A percentile compares a stretch with the other conserved stretches of the same genome.
Conservation (phyloP, 2,113 vertebrate species). For the Thamnophis sirtalis region DNA sequence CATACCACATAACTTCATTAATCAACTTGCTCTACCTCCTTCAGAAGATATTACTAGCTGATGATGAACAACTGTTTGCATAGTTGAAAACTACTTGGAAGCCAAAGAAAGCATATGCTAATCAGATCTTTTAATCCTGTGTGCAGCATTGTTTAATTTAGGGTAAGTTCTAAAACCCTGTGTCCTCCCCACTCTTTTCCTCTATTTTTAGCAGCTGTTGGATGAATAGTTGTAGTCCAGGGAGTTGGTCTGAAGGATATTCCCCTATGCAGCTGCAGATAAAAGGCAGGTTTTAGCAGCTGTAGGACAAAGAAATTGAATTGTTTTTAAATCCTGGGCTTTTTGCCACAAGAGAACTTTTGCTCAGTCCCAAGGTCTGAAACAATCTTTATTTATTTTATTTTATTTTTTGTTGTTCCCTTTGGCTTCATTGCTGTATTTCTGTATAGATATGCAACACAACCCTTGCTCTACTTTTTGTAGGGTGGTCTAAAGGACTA, state of each 20-base stretch:
- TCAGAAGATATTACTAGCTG: background rate
- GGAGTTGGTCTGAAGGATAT: slow-evolving; percentile 52
- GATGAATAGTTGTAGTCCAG: slow-evolving; percentile 45
- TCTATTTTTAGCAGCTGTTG: slow-evolving; percentile 47
- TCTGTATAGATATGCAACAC: slow-evolving; percentile 32
- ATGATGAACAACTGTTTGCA: background rate
- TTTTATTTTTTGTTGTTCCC: slow-evolving; percentile 23
- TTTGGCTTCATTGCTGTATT: slow-evolving; percentile 54
- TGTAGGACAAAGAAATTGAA: slow-evolving; percentile 46
- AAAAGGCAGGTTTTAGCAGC: slow-evolving; percentile 47
- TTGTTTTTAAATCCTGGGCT: slow-evolving; percentile 49
- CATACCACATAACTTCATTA: background rate
- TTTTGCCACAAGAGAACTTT: slow-evolving; percentile 47
- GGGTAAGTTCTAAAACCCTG: slow-evolving; percentile 9
- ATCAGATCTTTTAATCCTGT: slow-evolving; percentile 28
- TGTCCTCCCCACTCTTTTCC: background rate
- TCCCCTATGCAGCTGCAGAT: slow-evolving; percentile 45
- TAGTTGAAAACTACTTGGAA: background rate
- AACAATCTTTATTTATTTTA: slow-evolving; percentile 35
- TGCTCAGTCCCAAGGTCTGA: slow-evolving; percentile 40
- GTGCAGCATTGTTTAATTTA: slow-evolving; percentile 28
- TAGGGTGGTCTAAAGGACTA: slow-evolving; percentile 50
- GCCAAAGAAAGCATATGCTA: slow-evolving; percentile 12
- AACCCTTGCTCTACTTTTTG: slow-evolving; percentile 38
- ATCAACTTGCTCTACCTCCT: background rate